Conservation (phyloP, 2,113 vertebrate species). For the Oreotragus oreotragus region DNA sequence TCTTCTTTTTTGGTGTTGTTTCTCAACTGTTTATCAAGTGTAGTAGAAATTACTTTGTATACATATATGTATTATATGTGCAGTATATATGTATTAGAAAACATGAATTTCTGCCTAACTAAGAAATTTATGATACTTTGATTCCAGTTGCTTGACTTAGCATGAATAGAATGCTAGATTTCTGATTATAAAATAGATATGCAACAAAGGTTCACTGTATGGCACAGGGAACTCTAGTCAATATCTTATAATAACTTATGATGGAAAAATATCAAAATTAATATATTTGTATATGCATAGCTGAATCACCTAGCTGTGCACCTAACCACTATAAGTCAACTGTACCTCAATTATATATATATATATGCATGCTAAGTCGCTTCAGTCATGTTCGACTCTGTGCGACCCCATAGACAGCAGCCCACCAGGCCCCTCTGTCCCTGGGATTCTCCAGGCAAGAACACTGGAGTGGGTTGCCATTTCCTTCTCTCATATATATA, state of each 20-base stretch:
- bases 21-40: not conserved
- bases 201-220: not conserved
- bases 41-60: not conserved
- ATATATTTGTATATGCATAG: not conserved
- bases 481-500: too few species aligned
- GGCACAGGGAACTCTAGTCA: not conserved
- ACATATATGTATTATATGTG: not conserved
- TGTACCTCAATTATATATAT: not conserved
- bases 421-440: too few species aligned
- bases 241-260: not conserved
- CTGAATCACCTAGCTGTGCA: not conserved
- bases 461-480: too few species aligned
- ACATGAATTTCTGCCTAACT: not conserved
- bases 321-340: not conserved
- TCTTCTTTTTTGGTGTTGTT: not conserved
- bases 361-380: too few species aligned
- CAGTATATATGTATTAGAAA: not conserved
- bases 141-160: not conserved
- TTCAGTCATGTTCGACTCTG: too few species aligned
- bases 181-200: not conserved
- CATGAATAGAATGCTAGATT: not conserved
- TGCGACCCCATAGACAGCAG: too few species aligned
- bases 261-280: not conserved
- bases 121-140: not conserved
- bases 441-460: too few species aligned